Conservation (phyloP, 2,113 vertebrate species). For the Lathamus discolor region DNA sequence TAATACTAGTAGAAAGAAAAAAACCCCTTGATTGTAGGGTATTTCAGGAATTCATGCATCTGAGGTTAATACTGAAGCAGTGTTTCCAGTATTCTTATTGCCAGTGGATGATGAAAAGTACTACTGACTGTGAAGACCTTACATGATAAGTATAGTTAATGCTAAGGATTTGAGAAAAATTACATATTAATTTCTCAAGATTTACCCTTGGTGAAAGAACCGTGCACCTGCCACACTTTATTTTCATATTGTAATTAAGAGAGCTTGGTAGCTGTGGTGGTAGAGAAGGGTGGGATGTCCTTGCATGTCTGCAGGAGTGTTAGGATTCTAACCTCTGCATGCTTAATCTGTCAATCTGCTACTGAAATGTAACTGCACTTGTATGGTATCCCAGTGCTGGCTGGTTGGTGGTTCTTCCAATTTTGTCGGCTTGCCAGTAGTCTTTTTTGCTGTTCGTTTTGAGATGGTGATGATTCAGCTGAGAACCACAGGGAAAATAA, state of each 20-base stretch:
- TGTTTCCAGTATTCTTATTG: neutral
- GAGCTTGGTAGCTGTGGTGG: neutral
- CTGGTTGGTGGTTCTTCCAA: neutral
- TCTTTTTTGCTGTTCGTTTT: neutral
- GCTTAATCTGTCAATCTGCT: neutral
- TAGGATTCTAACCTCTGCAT: neutral
- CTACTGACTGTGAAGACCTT: neutral
- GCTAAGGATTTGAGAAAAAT: neutral
- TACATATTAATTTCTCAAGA: neutral
- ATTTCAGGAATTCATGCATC: neutral
- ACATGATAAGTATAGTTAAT: neutral
- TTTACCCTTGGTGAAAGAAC: neutral
- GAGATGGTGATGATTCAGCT: neutral
- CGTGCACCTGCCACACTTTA: neutral
- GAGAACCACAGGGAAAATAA: neutral
- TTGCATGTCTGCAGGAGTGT: neutral
- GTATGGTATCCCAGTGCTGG: neutral
- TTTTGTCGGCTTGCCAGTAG: neutral
- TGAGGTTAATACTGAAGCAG: neutral
- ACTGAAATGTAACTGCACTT: neutral
- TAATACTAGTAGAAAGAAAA: neutral
- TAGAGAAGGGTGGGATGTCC: neutral
- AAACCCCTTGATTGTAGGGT: neutral
- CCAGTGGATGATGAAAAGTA: neutral
- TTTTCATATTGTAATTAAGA: neutral